Percentiles rank a stretch among this genome's conserved stretches.
Conservation (phyloP, 35 echinoderm and acorn worm genomes). For the Holothuria glaberrima region DNA sequence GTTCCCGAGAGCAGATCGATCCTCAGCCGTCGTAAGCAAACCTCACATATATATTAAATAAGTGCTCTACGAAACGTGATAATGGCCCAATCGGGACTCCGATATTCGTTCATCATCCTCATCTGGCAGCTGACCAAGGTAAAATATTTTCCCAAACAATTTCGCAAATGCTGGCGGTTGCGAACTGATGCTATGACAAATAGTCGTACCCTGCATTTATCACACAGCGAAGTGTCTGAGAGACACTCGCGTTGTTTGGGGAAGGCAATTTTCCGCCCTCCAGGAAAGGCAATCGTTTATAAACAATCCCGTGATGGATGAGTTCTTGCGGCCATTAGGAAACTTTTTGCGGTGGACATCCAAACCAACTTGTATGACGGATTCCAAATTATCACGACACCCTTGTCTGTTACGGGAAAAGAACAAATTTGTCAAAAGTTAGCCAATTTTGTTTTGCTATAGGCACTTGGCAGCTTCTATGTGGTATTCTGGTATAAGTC, state of each 20-base stretch:
- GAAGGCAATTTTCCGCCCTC: constrained; percentile 32
- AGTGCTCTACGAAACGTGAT: constrained; percentile 31
- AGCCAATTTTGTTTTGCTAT: too few relatives aligned
- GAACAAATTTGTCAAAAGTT: constrained; percentile 5
- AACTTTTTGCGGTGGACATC: constrained; percentile 26
- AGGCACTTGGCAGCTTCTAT: too few relatives aligned
- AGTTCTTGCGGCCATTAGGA: constrained; percentile 13
- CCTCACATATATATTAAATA: too few relatives aligned
- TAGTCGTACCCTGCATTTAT: constrained; percentile 1
- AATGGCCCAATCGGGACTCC: constrained; percentile 45
- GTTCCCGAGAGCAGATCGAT: too few relatives aligned
- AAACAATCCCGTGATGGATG: constrained; percentile 42
- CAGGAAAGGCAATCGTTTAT: constrained; percentile 18
- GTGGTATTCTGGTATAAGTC: too few relatives aligned
- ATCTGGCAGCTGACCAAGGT: neutral
- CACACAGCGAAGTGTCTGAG: neutral
- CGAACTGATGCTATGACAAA: constrained; percentile 11
- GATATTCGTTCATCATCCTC: constrained; percentile 25
- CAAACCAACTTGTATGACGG: neutral
- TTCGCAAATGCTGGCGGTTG: constrained; percentile 40
- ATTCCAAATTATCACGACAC: constrained; percentile 8
- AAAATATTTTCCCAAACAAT: constrained; percentile 23
- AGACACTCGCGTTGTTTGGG: constrained; percentile 13
- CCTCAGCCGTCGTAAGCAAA: too few relatives aligned
- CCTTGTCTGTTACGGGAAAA: neutral